A percentile compares a stretch with the other conserved stretches of the same genome.
Evolutionary conservation across 2,797 vertebrate genomes (phyloP).

Genomic region (Enteromius argenteus): DNA sequence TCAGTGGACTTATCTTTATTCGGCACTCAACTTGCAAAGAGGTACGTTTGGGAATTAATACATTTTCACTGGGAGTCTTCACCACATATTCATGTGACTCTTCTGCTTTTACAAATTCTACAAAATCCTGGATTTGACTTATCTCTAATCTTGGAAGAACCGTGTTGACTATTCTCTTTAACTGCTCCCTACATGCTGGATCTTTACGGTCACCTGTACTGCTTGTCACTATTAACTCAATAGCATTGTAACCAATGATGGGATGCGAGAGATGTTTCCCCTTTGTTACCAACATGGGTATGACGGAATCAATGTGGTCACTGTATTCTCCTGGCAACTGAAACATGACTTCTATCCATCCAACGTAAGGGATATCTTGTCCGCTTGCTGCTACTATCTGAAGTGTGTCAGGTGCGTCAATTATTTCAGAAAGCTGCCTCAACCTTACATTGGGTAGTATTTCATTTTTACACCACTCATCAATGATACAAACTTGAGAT

Average conservation of each 20-base stretch:
- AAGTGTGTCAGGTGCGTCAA: background rate
- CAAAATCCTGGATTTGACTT: background rate
- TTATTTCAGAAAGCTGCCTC: background rate
- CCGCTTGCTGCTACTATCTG: background rate
- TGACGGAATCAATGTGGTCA: background rate
- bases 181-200: too few species aligned
- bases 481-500: conserved; percentile 11
- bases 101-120: conserved; percentile 36
- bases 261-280: background rate
- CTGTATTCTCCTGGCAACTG: background rate
- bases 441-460: background rate
- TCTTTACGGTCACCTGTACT: background rate
- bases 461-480: background rate
- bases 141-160: too few species aligned
- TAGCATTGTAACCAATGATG: background rate
- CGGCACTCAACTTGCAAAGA: too few species aligned
- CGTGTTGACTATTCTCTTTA: too few species aligned
- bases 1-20: too few species aligned
- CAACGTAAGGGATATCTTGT: background rate
- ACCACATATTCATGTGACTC: conserved; percentile 27
- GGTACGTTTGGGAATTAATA: too few species aligned
- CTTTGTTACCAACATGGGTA: background rate
- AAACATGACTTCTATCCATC: conserved; percentile 1
- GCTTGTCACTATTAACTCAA: background rate
- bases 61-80: background rate